These are phyloP conservation scores for Megalops atlanticus DNA, from an alignment of 2,113 vertebrate genomes.

Conservation along the genomic window DNA sequence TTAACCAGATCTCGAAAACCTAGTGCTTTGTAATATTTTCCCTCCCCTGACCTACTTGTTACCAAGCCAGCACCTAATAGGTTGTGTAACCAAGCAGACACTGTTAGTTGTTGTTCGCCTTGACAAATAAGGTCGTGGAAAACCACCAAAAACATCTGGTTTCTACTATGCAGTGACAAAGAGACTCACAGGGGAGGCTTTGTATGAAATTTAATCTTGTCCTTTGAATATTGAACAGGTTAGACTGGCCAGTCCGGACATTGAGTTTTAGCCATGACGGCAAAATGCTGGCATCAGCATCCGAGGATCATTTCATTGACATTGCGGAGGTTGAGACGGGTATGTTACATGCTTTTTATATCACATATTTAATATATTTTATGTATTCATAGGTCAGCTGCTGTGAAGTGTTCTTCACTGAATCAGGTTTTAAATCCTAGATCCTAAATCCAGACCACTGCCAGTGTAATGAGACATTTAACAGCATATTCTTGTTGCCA, in stretches of 20 bases:
- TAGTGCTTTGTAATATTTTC: neutral
- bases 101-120: neutral
- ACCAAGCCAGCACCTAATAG: neutral
- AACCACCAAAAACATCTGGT: too few relatives aligned
- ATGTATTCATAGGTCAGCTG: too few relatives aligned
- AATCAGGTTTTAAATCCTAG: neutral
- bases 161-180: too few relatives aligned
- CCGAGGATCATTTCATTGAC: slow-evolving; percentile 97
- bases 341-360: slow-evolving; percentile 56
- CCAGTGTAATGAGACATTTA: neutral
- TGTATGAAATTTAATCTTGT: neutral
- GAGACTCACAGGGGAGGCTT: neutral
- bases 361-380: too few relatives aligned
- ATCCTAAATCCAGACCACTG: too few relatives aligned
- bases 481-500: too few relatives aligned
- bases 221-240: slow-evolving; percentile 59
- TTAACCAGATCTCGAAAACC: too few relatives aligned
- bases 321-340: slow-evolving; percentile 96
- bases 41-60: neutral
- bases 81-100: neutral
- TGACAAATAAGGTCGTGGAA: too few relatives aligned
- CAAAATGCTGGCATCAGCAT: slow-evolving; percentile 95
- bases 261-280: slow-evolving; percentile 97
- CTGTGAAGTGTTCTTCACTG: neutral
- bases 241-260: slow-evolving; percentile 96